Evolutionary conservation across 2,113 vertebrate species (phyloP).

Genomic region (Microcebus griseorufus): DNA sequence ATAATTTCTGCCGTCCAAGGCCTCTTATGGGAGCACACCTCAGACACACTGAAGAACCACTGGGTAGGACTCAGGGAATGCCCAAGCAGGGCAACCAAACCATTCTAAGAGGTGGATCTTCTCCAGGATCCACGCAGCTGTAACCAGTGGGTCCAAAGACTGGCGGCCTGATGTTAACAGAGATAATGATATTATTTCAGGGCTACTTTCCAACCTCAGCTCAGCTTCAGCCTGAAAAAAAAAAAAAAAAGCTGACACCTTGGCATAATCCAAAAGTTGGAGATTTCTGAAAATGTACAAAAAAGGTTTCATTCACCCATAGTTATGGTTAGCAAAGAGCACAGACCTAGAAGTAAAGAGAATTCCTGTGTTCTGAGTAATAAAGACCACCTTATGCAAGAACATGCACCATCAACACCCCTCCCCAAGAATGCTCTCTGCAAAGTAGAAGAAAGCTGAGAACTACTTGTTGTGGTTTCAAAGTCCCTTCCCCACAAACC

Average conservation of each 20-base stretch:
- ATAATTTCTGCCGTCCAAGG: conserved; percentile 73
- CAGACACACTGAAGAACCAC: background rate
- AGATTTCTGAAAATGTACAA: conserved; percentile 27
- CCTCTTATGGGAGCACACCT: conserved; percentile 55
- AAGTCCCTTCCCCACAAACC: background rate
- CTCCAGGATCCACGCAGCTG: background rate
- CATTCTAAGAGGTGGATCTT: background rate
- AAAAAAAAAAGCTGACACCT: background rate
- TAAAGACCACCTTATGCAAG: background rate
- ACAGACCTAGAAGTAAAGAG: background rate
- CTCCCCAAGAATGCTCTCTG: background rate
- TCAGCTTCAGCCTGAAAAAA: background rate
- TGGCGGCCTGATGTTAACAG: background rate
- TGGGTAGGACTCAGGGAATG: background rate
- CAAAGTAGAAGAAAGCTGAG: background rate
- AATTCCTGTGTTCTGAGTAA: background rate
- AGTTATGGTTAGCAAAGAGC: background rate
- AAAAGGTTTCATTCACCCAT: background rate
- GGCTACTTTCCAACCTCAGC: background rate
- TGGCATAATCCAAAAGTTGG: background rate
- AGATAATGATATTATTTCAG: background rate
- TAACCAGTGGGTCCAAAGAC: background rate
- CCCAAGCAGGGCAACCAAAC: background rate
- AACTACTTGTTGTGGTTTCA: background rate
- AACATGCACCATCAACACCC: background rate